Base-by-base conservation (phyloP, 2,888 invertebrate species). In the Lampropteryx suffumata region DNA sequence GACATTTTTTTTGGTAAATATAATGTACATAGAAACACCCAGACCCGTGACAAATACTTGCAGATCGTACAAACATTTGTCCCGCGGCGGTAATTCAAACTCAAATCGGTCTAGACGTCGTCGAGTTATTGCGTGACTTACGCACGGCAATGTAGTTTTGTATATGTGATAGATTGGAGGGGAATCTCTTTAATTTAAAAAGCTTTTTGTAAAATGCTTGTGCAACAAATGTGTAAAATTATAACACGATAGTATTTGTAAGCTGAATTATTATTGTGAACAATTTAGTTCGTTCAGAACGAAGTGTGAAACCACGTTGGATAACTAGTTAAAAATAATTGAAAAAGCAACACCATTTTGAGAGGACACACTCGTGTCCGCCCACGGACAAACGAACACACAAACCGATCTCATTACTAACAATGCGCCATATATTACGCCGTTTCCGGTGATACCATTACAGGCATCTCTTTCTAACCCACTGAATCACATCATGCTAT, bases 391-490 rank as follows among this genome's bases (percentile, higher is more conserved):
- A 57, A 69, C 74, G 72, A 71, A 76, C 77, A 72, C 82, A 82
- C 83, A 82, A 82, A 79, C 84, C 76, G 83, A 83, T 82, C 89
- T 89, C 88, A 82, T 89, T 89, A 89, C 84, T 80, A 88, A 89
- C 89, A 89, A 89, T 89, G 84, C 82, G 65, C 84, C 87, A 89
- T 89, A 89, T 86, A 87, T 89, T 88, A 88, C 80, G 47, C 71
- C 68, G 81, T 85, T 89, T 89, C 88, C 89, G 87, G 88, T 79
- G 81, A 76, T 76, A 82, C 77, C 75, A 71, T 71, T 64, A 64
- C 55, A 50, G 41, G 49, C 53, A 11, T 77, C 80, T 56, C 79
- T 26, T 52, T 83, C 72, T 54, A 13, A 37, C 71, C 1, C 26
- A 34, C n/a, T 1, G 9, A 0, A 17, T 29, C 3, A 28, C 34